Base-by-base conservation (phyloP, 2,797 vertebrate genomes). In the Hozukius guyotensis region DNA sequence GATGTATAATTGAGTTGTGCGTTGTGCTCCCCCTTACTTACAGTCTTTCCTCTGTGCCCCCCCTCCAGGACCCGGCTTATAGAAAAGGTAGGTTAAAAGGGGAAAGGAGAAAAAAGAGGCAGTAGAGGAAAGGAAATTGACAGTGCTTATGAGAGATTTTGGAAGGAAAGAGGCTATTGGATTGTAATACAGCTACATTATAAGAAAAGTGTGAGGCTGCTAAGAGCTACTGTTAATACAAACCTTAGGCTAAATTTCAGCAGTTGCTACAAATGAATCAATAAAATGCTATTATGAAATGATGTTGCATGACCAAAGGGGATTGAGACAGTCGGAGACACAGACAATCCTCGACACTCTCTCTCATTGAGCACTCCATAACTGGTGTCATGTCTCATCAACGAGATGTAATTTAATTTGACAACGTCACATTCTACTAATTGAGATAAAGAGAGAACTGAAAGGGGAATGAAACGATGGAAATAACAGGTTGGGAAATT, bases 1-100 rank as follows among this genome's bases (percentile, higher is more conserved):
- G 91, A 95, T 95, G 91, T 94, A 91, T 94, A 95, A 95, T 94
- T 94, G 88, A 94, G 88, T 82, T 81, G 75, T 83, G 82, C 72
- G 34, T 42, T 42, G 63, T 42, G 38, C 24, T 18, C 36, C 52
- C 66, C 27, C 22, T 75, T 77, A 79, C 65, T 76, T 68, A 38
- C 38, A 65, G 64, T 76, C 70, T 62, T 61, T 57, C 53, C 72
- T 78, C 56, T 65, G 9, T 53, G 55, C 65, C 46, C 82, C 64
- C 4, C 59, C 20, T 4, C 22, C n/a, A 18, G 34, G 79, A 81
- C 75, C 59, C 9, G 8, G 59, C 69, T 76, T 85, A 82, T 75
- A 80, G 83, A 76, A 85, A 74, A 68, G 77, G 32, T 78, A 27
- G 67, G 85, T 83, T 83, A 81, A 87, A 83, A 73, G 59, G 49